Conservation (phyloP, 1,140 invertebrate species). For the Brachionus manjavacas region DNA sequence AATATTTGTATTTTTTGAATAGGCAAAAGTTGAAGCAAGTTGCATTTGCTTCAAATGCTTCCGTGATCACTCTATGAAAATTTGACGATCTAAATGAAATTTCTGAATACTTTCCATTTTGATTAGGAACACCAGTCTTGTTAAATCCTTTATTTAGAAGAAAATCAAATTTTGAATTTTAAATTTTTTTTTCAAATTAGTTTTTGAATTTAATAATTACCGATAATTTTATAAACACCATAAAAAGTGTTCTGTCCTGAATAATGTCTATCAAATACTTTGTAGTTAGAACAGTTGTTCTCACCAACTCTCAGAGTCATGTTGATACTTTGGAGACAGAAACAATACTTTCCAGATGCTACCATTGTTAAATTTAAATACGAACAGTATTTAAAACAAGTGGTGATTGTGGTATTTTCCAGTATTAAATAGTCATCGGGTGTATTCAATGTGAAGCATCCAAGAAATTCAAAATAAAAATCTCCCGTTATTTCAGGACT, state of each 20-base stretch:
- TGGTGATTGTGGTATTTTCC: neutral
- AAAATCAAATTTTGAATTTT: neutral
- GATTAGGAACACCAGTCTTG: neutral
- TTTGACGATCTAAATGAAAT: neutral
- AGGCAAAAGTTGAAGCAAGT: neutral
- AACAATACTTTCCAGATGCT: neutral
- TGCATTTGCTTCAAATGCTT: neutral
- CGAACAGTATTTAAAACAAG: neutral
- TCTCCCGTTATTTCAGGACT: neutral
- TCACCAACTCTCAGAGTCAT: neutral
- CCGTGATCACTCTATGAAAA: neutral
- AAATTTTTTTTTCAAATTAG: neutral
- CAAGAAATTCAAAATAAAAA: neutral
- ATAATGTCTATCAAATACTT: neutral
- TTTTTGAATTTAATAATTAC: neutral
- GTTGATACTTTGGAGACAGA: neutral
- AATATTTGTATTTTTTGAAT: neutral
- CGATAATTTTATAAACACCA: neutral
- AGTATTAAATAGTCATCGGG: neutral
- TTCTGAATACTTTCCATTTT: neutral
- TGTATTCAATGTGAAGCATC: neutral
- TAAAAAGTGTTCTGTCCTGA: neutral
- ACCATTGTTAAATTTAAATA: neutral
- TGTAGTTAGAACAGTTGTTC: neutral
- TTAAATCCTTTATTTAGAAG: neutral